Percentiles rank a stretch among this genome's conserved stretches.
Conservation (phyloP, 2,113 vertebrate genomes). For the Myotis yumanensis region DNA sequence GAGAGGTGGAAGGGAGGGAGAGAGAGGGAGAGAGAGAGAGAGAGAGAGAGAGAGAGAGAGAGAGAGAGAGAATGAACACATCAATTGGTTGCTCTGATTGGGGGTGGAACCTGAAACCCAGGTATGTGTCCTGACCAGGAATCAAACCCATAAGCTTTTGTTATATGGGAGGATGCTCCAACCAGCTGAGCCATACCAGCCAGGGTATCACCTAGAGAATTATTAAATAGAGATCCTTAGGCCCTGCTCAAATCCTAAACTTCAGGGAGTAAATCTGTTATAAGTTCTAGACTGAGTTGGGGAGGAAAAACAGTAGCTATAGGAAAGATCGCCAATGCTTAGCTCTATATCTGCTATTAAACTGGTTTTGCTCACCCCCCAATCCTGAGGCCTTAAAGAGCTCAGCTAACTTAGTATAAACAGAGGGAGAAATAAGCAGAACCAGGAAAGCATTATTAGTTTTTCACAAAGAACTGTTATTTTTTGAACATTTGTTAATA, state of each 20-base stretch:
- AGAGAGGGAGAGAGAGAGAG: too few species aligned
- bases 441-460: not conserved
- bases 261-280: not conserved
- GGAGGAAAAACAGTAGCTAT: not conserved
- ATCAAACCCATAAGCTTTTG: too few species aligned
- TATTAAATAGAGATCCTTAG: conserved; percentile 5
- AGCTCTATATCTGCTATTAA: not conserved
- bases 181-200: too few species aligned
- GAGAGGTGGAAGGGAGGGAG: too few species aligned
- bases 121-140: too few species aligned
- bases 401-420: not conserved
- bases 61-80: too few species aligned
- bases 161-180: too few species aligned
- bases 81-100: too few species aligned
- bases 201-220: not conserved
- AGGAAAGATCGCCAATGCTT: not conserved
- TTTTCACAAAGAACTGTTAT: conserved; percentile 19
- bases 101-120: too few species aligned
- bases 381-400: not conserved
- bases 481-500: not conserved
- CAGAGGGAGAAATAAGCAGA: not conserved
- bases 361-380: not conserved
- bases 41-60: too few species aligned
- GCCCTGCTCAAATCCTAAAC: not conserved
- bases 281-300: not conserved